Conservation (phyloP, 2,113 vertebrate genomes). For the Cyprinus carpio region DNA sequence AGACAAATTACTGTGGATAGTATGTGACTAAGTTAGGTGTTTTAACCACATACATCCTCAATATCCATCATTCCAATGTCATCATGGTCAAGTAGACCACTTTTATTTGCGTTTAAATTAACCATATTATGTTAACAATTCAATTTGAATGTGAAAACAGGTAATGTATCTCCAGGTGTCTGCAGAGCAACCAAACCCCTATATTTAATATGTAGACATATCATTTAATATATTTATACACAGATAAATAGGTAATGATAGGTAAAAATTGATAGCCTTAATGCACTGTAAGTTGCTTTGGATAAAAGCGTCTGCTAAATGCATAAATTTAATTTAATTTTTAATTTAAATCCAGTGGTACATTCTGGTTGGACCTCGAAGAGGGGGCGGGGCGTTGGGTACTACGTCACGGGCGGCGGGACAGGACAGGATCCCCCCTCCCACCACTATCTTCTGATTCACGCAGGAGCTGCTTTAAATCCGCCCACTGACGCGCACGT, state of each 20-base stretch:
- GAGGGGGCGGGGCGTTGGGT: background rate
- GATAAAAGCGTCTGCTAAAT: too few species aligned
- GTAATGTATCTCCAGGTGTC: background rate
- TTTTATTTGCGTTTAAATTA: background rate
- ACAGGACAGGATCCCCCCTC: background rate
- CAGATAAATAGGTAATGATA: too few species aligned
- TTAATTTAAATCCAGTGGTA: too few species aligned
- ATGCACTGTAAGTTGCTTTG: too few species aligned
- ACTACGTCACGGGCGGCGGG: background rate
- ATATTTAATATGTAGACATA: background rate
- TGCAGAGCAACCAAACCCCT: background rate
- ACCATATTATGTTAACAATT: background rate
- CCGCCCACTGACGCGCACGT: conserved; percentile 2
- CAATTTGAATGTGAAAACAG: background rate
- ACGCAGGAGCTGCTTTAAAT: background rate
- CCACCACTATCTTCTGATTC: background rate
- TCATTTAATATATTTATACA: too few species aligned
- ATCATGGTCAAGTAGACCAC: background rate
- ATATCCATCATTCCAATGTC: background rate
- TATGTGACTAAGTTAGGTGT: background rate
- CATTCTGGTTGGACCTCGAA: conserved; percentile 14
- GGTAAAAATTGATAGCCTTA: too few species aligned
- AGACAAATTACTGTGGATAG: background rate
- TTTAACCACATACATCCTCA: background rate
- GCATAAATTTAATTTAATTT: too few species aligned